Conservation (phyloP, 2,888 invertebrate species). For the Nineta flava region DNA sequence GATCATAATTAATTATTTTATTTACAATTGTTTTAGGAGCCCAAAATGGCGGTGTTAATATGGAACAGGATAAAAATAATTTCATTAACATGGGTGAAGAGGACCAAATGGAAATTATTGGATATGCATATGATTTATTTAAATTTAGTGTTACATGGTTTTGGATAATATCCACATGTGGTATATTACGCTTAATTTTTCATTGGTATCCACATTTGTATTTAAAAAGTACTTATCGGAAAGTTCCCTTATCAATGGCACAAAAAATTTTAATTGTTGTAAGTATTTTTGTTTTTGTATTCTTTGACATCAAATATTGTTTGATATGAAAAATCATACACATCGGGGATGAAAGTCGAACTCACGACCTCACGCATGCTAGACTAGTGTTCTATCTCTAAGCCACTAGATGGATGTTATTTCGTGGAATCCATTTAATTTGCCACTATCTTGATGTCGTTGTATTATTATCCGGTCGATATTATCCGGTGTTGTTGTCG, state of each 20-base stretch:
- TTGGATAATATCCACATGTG: slow-evolving; percentile 49
- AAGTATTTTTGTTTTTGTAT: slow-evolving; percentile 18
- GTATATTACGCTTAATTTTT: slow-evolving; percentile 64
- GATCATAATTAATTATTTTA: neutral
- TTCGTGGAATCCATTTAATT: too few relatives aligned
- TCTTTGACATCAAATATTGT: slow-evolving; percentile 7
- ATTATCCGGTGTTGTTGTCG: too few relatives aligned
- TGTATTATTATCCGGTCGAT: too few relatives aligned
- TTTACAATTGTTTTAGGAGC: neutral
- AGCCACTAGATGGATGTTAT: neutral
- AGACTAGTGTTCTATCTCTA: too few relatives aligned
- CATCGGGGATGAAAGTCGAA: too few relatives aligned
- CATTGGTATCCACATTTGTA: slow-evolving; percentile 78
- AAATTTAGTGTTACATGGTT: slow-evolving; percentile 39
- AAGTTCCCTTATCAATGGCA: slow-evolving; percentile 54
- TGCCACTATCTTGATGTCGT: too few relatives aligned
- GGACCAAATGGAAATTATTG: slow-evolving; percentile 38
- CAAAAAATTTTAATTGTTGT: slow-evolving; percentile 64
- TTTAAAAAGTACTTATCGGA: slow-evolving; percentile 52
- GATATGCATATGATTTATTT: slow-evolving; percentile 41
- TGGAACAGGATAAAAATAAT: slow-evolving; percentile 11
- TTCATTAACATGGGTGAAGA: slow-evolving; percentile 22
- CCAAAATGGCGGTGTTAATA: neutral
- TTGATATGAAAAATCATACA: too few relatives aligned
- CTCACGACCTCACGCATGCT: too few relatives aligned